A percentile compares a stretch with the other conserved stretches of the same genome.
Conservation (phyloP, 2,113 vertebrate genomes). For the Mormoops blainvillei region DNA sequence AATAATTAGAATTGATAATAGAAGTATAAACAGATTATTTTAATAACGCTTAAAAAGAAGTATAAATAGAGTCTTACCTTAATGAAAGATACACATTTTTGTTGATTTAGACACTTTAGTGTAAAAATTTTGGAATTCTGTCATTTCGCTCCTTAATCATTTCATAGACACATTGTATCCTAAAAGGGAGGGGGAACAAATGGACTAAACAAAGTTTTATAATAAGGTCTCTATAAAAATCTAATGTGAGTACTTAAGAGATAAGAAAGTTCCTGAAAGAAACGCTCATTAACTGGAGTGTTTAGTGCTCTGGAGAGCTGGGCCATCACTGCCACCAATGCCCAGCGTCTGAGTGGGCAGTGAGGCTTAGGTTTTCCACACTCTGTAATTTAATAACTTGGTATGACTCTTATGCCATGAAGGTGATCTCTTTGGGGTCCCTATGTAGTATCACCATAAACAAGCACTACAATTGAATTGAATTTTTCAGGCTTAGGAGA, state of each 20-base stretch:
- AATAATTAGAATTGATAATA: not conserved
- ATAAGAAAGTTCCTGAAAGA: not conserved
- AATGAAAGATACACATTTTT: not conserved
- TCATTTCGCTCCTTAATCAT: not conserved
- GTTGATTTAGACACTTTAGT: not conserved
- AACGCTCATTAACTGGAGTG: not conserved
- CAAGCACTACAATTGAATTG: not conserved
- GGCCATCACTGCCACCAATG: not conserved
- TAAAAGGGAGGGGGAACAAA: not conserved
- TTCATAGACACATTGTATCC: not conserved
- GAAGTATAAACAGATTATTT: not conserved
- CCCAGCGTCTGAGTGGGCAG: not conserved
- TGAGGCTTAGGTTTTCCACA: not conserved
- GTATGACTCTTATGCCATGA: not conserved
- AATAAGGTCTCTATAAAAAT: not conserved
- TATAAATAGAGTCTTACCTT: not conserved
- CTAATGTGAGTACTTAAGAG: not conserved
- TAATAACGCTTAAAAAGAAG: not conserved
- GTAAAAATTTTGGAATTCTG: not conserved
- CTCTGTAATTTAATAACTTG: not conserved
- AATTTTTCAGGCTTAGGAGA: not conserved
- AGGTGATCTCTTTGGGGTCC: not conserved
- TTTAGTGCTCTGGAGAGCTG: not conserved
- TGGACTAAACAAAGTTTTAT: not conserved
- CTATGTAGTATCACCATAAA: not conserved